A percentile compares a stretch with the other conserved stretches of the same genome.
phyloP scores from a whole-genome alignment of 2,797 vertebrate species.

The Aratinga solstitialis region DNA sequence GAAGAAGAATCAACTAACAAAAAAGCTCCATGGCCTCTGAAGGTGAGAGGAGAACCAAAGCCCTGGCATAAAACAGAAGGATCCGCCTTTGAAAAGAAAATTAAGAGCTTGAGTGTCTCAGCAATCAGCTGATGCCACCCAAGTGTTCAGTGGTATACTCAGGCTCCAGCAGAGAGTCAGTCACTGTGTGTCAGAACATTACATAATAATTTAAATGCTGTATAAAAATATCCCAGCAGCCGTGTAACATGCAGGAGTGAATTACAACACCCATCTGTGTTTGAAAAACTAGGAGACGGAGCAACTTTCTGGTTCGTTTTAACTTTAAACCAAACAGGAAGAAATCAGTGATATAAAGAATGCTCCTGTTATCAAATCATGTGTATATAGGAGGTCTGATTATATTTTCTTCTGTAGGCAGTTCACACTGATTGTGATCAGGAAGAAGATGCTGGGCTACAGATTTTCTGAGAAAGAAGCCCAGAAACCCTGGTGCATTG shows the following conservation, averaged over 20 bases:
- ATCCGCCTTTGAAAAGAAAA: not conserved
- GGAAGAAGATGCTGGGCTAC: not conserved
- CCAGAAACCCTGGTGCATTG: fast-evolving
- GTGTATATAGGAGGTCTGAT: not conserved
- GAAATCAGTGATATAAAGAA: not conserved
- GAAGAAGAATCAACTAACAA: not conserved
- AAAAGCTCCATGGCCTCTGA: not conserved
- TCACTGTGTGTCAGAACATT: constrained; percentile 56
- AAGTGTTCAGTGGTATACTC: constrained; percentile 22
- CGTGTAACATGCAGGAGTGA: constrained; percentile 9
- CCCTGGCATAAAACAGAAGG: not conserved
- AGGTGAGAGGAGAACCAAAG: not conserved
- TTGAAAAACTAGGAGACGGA: constrained; percentile 17
- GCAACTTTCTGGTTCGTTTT: not conserved
- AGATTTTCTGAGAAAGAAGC: not conserved
- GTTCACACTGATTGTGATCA: not conserved
- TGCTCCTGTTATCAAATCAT: not conserved
- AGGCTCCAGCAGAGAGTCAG: constrained; percentile 12
- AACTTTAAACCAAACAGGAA: not conserved
- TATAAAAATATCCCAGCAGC: constrained; percentile 48
- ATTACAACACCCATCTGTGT: constrained; percentile 30
- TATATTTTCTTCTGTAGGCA: not conserved
- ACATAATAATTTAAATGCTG: constrained; percentile 48
- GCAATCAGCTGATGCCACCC: constrained; percentile 55
- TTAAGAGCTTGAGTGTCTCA: not conserved